These are phyloP conservation scores for Palythoa grandiflora DNA, from an alignment of 92 coral and sea anemone species.

Conservation along the genomic window DNA sequence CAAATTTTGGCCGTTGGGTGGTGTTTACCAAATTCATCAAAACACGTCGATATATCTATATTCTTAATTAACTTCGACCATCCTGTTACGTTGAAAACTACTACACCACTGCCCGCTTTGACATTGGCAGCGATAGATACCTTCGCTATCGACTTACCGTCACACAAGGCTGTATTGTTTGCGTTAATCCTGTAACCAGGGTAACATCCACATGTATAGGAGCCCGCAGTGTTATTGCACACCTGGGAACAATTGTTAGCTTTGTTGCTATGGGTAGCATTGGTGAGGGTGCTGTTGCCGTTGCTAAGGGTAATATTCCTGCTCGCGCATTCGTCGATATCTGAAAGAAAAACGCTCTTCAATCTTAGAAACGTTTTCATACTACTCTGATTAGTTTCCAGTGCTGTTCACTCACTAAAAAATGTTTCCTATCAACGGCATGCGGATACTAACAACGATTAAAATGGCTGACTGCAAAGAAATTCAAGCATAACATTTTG, in stretches of 20 bases:
- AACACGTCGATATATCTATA: no score
- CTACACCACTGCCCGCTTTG: no score
- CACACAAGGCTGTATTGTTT: conserved; percentile 27
- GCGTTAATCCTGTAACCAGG: conserved; percentile 39
- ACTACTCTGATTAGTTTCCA: background rate
- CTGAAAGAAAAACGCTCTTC: background rate
- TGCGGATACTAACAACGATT: no score
- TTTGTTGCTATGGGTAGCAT: background rate
- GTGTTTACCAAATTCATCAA: no score
- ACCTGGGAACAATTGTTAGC: conserved; percentile 23
- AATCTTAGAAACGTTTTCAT: background rate
- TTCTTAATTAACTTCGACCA: no score
- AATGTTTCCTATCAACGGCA: no score
- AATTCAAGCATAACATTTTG: no score
- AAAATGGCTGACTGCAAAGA: no score
- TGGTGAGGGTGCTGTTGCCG: background rate
- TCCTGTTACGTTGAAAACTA: no score
- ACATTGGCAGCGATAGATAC: background rate
- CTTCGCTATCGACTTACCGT: background rate
- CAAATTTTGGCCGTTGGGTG: no score
- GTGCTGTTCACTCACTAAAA: no score
- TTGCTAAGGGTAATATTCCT: background rate
- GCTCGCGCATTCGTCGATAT: conserved; percentile 19
- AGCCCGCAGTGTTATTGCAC: conserved; percentile 40
- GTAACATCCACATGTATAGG: conserved; percentile 23